Base-by-base conservation (phyloP, 1,140 invertebrate species). In the Augochlora pura region DNA sequence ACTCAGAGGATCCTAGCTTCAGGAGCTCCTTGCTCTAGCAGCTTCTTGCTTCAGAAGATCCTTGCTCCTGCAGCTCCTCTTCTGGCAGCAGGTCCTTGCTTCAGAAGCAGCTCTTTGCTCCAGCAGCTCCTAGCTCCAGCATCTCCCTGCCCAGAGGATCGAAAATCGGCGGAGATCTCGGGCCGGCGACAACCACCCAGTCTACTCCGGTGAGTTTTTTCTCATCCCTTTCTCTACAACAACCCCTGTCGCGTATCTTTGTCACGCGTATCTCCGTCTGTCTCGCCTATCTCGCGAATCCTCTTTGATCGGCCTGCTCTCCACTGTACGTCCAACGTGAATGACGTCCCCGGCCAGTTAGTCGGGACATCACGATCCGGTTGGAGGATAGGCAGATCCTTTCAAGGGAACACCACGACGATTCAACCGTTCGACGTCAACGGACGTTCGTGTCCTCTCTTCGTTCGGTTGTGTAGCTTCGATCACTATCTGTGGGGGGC, bases 121-220 rank as follows among this genome's bases (percentile, higher is more conserved):
- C n/a, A n/a, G n/a, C n/a, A n/a, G n/a, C n/a, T n/a, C n/a, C n/a
- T n/a, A n/a, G n/a, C n/a, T n/a, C n/a, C n/a, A n/a, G n/a, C n/a
- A n/a, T n/a, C n/a, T n/a, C n/a, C n/a, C n/a, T n/a, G n/a, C n/a
- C n/a, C n/a, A n/a, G n/a, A n/a, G n/a, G 32, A 32, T 4, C 32
- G 32, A 32, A 32, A 4, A 32, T 32, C 32, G 32, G 32, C 32
- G 32, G 32, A 21, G 57, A 77, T 69, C 74, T 2, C 42, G 42
- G 4, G 32, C 32, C 32, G 32, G 32, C 32, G 32, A 83, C 87
- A 76, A 88, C 86, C 86, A 78, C 84, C 86, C 81, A 84, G 82
- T 84, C 66, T 71, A 76, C 78, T 83, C 73, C 90, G 90, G 90
- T 91, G 86, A 91, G 90, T 89, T 86, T 89, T 86, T 86, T 87